These are phyloP conservation scores for Drosophila miranda DNA, from an alignment of 1,140 invertebrate species.

Conservation along the genomic window DNA sequence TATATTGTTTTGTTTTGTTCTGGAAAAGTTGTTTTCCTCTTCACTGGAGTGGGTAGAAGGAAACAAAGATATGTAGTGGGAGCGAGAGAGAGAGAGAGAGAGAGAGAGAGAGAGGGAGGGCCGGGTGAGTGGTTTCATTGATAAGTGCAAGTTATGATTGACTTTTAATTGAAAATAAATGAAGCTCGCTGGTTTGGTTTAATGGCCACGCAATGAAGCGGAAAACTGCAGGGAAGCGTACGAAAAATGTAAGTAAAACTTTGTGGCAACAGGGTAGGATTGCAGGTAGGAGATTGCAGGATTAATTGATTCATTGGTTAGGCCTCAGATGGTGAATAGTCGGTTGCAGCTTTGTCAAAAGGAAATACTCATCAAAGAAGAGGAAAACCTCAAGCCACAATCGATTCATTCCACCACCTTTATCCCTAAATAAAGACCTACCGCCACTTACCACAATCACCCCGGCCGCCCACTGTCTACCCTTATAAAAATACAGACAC, in stretches of 20 bases:
- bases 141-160: conserved; percentile 68
- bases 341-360: no score
- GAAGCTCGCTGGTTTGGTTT: conserved; percentile 49
- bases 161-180: conserved; percentile 74
- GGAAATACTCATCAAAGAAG: no score
- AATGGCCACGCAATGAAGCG: conserved; percentile 44
- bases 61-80: no score
- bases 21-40: conserved; percentile 25
- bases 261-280: not conserved
- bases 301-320: no score
- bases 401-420: no score
- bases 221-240: conserved; percentile 38
- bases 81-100: not conserved
- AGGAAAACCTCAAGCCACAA: no score
- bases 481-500: conserved; percentile 43
- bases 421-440: conserved; percentile 26
- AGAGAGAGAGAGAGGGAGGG: not conserved
- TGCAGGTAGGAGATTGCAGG: not conserved
- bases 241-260: conserved; percentile 19
- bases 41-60: not conserved
- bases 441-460: conserved; percentile 27
- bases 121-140: conserved; percentile 13
- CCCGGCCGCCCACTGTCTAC: not conserved
- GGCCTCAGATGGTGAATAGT: no score
- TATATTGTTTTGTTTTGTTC: conserved; percentile 50